Conservation (phyloP, 2,888 invertebrate genomes). For the Thecocarcelia acutangulata region DNA sequence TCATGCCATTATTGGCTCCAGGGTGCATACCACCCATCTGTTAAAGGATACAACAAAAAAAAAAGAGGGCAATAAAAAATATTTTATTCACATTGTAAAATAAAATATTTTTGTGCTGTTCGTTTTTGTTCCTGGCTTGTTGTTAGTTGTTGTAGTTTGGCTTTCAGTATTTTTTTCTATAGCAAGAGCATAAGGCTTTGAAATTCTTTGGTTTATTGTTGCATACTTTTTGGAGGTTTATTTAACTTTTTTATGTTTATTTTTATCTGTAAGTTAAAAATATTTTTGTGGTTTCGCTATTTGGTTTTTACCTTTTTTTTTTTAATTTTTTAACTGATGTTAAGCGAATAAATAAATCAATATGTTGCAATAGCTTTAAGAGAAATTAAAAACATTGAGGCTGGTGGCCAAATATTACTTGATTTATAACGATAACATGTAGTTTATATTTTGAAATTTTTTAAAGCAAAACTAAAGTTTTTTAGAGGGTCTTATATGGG, state of each 20-base stretch:
- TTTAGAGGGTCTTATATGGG: too few relatives aligned
- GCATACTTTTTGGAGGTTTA: conserved; percentile 47
- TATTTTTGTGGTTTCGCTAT: conserved; percentile 53
- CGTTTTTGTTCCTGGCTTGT: not conserved
- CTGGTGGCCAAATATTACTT: conserved; percentile 15
- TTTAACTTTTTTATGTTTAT: conserved; percentile 17
- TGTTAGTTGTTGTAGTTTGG: conserved; percentile 10
- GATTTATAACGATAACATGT: not conserved
- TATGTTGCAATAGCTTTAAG: conserved; percentile 48
- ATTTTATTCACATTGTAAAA: conserved; percentile 13
- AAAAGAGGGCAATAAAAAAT: conserved; percentile 4
- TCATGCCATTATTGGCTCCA: conserved; percentile 75
- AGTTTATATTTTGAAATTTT: not conserved
- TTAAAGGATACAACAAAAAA: conserved; percentile 38
- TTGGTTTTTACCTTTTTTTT: conserved; percentile 16
- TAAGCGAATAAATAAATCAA: conserved; percentile 34
- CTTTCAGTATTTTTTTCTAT: conserved; percentile 6
- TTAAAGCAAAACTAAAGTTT: too few relatives aligned
- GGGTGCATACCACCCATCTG: conserved; percentile 81
- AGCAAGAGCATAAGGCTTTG: conserved; percentile 42
- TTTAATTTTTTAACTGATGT: not conserved
- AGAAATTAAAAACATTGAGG: conserved; percentile 7
- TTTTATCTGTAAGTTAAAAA: conserved; percentile 38
- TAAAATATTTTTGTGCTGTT: not conserved
- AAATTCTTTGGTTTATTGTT: conserved; percentile 21